Evolutionary conservation across 1,140 invertebrate species (phyloP), one percentile per base, ranked within the genome.

Genomic region (Rhynchophorus ferrugineus): DNA sequence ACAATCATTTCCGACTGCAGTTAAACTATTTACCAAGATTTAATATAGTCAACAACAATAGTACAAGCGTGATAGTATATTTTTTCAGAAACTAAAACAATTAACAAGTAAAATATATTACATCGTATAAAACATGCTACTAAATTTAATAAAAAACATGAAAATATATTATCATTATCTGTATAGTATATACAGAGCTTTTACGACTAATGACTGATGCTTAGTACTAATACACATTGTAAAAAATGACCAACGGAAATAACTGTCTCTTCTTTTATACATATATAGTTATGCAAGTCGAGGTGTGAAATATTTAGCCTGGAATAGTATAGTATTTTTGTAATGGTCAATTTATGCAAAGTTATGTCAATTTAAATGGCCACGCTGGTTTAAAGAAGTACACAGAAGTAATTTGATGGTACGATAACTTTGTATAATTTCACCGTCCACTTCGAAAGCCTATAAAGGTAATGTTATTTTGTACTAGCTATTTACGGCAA

Each of bases 21-120:
- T 44, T 44, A 54, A 49, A 49, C 53, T 49, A 49, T 49, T 55
- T 43, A 44, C 43, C 41, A 33, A 44, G 18, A 38, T 55, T 49
- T 29, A 19, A 41, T 59, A 54, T 54, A 59, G 56, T 66, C 56
- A 60, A 66, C 63, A 67, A 67, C 65, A 64, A 61, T 59, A 59
- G 57, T 55, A 56, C 61, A 62, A 62, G 63, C 61, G 61, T 55
- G 57, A 61, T 65, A 55, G 56, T 61, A 63, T 64, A 60, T 62
- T 60, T 62, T 57, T 59, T 62, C 49, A 61, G 55, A 53, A 59
- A 63, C 51, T 54, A 62, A 61, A 66, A 67, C 63, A 61, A 65
- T 63, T 65, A 67, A 67, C 65, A 61, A 60, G 56, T 61, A 62
- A 66, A 66, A 63, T 65, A 66, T 65, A 63, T 60, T 67, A 66